Conservation (phyloP, 2,113 vertebrate species). For the Macaca mulatta region DNA sequence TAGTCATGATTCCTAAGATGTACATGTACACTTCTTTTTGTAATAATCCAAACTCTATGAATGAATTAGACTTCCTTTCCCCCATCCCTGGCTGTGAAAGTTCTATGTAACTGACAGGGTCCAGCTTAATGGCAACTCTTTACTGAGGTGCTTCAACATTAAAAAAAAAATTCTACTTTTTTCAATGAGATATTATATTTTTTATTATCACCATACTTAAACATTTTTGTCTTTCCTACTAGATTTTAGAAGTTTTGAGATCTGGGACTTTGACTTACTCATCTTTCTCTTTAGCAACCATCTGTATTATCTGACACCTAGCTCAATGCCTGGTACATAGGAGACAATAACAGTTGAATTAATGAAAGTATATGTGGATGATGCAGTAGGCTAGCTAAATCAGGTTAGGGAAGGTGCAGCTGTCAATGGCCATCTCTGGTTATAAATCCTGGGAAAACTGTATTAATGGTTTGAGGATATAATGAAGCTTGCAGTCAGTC, state of each 20-base stretch:
- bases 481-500: background rate
- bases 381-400: conserved; percentile 3
- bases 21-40: background rate
- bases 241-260: conserved; percentile 6
- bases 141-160: background rate
- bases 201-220: background rate
- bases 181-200: background rate
- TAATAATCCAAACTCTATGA: background rate
- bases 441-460: conserved; percentile 46
- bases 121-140: background rate
- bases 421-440: background rate
- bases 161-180: background rate
- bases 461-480: conserved; percentile 31
- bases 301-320: conserved; percentile 36
- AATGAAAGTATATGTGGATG: background rate
- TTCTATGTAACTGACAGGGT: background rate
- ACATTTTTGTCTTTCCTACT: background rate
- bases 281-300: background rate
- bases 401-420: background rate
- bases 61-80: background rate
- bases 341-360: background rate
- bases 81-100: background rate
- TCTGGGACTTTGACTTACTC: background rate
- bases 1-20: background rate
- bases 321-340: background rate